Base-by-base conservation (phyloP, 2,888 invertebrate genomes). In the Anaspis maculata region DNA sequence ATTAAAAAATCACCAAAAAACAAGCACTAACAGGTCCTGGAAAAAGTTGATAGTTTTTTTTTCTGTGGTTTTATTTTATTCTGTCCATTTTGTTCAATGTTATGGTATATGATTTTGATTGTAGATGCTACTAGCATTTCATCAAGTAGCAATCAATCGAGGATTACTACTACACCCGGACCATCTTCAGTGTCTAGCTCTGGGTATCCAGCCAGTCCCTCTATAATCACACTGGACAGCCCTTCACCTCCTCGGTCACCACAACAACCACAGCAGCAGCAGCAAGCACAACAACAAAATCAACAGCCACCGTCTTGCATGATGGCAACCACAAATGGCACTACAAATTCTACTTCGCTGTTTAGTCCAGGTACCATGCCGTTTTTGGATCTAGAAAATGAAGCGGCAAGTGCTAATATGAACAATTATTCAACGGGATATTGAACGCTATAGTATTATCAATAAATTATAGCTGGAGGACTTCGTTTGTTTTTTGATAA, bases 141-240 rank as follows among this genome's bases (percentile, higher is more conserved):
- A 56, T 72, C 53, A 46, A 66, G 51, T 65, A 71, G 57, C 62
- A 70, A 41, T 54, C 69, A 57, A 39, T 56, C 58, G 27, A 55
- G 61, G 28, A 54, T 57, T 28, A 53, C 60, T 13, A 59, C 60
- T 13, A 63, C 61, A 7, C 64, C 62, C n/a, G 65, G 64, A 3
- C 63, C 66, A 3, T 61, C 64, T 10, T 64, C 68, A 3, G 77
- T 77, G 9, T 72, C 76, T 3, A 76, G 76, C 40, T 74, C 74
- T 43, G 77, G 77, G 2, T 77, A 76, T 61, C 70, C 74, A 3
- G 58, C 59, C 13, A 77, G 76, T 43, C 77, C 77, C 27, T 64
- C 65, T 10, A 61, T 78, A 15, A 78, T 78, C 55, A 76, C 75
- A 22, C 64, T 78, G 52, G 78, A 78, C 66, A 74, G 73, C 49